These are phyloP conservation scores for Rhincodon typus DNA, from an alignment of 2,797 vertebrate genomes.

Conservation along the genomic window DNA sequence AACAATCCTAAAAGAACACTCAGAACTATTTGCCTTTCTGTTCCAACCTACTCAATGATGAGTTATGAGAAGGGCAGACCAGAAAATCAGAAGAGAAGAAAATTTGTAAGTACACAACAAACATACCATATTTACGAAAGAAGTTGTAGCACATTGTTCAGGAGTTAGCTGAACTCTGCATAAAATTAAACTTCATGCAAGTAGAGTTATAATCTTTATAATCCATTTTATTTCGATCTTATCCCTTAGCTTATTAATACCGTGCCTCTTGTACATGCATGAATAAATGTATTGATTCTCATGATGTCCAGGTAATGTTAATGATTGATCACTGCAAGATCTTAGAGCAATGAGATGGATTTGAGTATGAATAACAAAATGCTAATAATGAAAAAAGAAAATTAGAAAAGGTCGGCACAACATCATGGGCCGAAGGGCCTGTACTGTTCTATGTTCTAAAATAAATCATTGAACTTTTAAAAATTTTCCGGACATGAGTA, in stretches of 20 bases:
- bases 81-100: background rate
- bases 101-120: background rate
- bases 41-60: background rate
- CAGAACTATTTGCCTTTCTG: background rate
- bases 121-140: background rate
- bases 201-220: background rate
- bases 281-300: background rate
- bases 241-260: background rate
- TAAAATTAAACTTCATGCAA: background rate
- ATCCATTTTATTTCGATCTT: background rate
- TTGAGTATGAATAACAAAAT: slow-evolving; percentile 13
- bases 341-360: background rate
- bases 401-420: too few relatives aligned
- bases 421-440: too few relatives aligned
- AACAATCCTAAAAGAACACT: background rate
- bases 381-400: background rate
- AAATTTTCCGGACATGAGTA: background rate
- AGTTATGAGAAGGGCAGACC: background rate
- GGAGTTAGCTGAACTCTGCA: background rate
- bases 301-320: background rate
- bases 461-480: background rate
- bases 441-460: too few relatives aligned
- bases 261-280: background rate
- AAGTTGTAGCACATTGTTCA: background rate
- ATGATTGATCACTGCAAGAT: background rate